Conservation (phyloP, 2,113 vertebrate species). For the Isurus oxyrinchus region DNA sequence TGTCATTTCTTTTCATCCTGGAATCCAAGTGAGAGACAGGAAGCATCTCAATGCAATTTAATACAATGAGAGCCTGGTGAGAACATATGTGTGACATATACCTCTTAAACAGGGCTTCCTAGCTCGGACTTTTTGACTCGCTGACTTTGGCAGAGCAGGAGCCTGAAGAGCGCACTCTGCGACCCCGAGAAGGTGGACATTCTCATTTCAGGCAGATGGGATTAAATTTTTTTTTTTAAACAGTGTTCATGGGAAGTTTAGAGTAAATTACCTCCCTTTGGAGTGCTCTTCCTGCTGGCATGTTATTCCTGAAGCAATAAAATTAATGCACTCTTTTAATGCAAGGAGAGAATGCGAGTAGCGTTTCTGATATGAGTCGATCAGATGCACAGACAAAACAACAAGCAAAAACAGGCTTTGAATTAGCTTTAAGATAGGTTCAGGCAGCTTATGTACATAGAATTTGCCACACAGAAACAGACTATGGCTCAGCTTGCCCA, state of each 20-base stretch:
- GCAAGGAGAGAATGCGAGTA: no score
- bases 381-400: neutral
- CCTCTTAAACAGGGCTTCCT: neutral
- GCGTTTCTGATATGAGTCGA: neutral
- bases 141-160: neutral
- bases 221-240: neutral
- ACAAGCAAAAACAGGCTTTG: neutral
- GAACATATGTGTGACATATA: neutral
- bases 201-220: neutral
- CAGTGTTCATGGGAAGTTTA: neutral
- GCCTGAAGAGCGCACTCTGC: neutral
- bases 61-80: neutral
- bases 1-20: neutral
- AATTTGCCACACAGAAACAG: neutral
- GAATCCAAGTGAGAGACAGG: neutral
- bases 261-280: neutral
- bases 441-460: neutral
- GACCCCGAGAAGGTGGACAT: neutral
- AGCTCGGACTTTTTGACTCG: neutral
- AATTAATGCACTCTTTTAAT: neutral
- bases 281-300: neutral
- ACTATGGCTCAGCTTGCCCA: neutral
- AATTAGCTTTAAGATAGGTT: neutral
- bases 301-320: neutral
- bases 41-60: neutral